phyloP scores from a whole-genome alignment of 2,113 vertebrate genomes.

The Gymnorhina tibicen region DNA sequence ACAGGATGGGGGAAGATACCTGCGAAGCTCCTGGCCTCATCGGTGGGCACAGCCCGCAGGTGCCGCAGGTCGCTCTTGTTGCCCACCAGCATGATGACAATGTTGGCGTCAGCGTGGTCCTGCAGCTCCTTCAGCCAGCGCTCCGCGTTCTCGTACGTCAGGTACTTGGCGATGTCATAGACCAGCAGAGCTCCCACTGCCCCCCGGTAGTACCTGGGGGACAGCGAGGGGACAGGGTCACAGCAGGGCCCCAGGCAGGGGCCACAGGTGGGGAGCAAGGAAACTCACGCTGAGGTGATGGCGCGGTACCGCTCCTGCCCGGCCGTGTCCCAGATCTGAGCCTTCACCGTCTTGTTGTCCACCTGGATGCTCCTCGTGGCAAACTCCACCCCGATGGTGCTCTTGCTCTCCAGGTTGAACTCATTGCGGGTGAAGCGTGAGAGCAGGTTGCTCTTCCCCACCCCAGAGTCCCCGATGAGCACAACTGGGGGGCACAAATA shows the following conservation, averaged over 20 bases:
- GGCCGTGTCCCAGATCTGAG: conserved; percentile 87
- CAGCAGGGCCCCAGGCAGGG: fast-evolving
- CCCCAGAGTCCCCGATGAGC: conserved; percentile 84
- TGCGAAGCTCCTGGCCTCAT: conserved; percentile 80
- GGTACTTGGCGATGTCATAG: conserved; percentile 87
- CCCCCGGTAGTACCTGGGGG: conserved; percentile 80
- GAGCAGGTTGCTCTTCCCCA: conserved; percentile 87
- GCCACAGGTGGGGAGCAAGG: fast-evolving
- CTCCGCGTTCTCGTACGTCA: conserved; percentile 84
- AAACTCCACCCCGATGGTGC: conserved; percentile 87
- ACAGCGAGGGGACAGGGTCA: not conserved
- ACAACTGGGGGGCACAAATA: conserved; percentile 69
- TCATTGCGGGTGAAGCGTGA: conserved; percentile 88
- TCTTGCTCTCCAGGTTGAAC: conserved; percentile 87
- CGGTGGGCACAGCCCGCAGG: conserved; percentile 82
- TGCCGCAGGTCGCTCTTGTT: conserved; percentile 80
- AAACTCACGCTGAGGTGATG: conserved; percentile 85
- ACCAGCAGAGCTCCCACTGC: conserved; percentile 83
- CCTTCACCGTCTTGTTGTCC: conserved; percentile 83
- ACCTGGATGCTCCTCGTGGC: conserved; percentile 86
- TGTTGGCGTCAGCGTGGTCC: conserved; percentile 85
- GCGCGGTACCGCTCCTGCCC: conserved; percentile 87
- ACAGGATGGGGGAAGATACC: conserved; percentile 42
- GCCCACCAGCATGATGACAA: conserved; percentile 88
- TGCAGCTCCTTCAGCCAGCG: conserved; percentile 88